These are phyloP conservation scores for Marasmarcha lunaedactyla DNA, from an alignment of 2,888 invertebrate species.

Conservation along the genomic window DNA sequence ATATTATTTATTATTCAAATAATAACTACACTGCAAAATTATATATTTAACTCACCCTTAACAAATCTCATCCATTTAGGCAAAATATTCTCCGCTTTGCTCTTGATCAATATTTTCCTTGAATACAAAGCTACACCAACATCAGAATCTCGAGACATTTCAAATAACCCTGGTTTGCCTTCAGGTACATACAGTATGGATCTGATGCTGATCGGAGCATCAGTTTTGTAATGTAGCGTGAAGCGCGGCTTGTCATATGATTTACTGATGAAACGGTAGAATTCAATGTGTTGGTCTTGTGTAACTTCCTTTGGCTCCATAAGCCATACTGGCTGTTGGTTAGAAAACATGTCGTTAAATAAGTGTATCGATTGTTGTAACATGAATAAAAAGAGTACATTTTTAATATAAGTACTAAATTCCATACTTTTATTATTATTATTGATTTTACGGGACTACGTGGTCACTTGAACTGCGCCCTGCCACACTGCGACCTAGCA, in stretches of 20 bases:
- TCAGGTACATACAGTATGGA: conserved; percentile 95
- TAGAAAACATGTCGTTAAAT: too few relatives aligned
- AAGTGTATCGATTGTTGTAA: background rate
- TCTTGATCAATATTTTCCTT: conserved; percentile 92
- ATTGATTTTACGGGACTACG: too few relatives aligned
- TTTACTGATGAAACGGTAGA: conserved; percentile 90
- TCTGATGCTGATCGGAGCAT: conserved; percentile 91
- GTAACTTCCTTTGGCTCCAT: conserved; percentile 91
- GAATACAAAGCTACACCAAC: conserved; percentile 92
- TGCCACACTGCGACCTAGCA: too few relatives aligned
- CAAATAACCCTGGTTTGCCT: conserved; percentile 91
- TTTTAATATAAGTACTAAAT: background rate
- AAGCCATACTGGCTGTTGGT: conserved; percentile 87
- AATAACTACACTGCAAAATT: too few relatives aligned
- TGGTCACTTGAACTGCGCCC: too few relatives aligned
- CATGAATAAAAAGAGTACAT: conserved; percentile 5
- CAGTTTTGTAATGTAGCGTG: conserved; percentile 91
- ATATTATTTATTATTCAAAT: too few relatives aligned
- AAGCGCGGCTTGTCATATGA: conserved; percentile 91
- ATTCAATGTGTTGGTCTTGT: conserved; percentile 89
- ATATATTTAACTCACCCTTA: conserved; percentile 81
- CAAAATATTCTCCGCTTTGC: conserved; percentile 88
- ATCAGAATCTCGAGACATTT: conserved; percentile 87
- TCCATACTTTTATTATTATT: too few relatives aligned
- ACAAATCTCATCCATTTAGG: conserved; percentile 97